Percentiles rank a stretch among this genome's conserved stretches.
phyloP scores from a whole-genome alignment of 2,113 vertebrate genomes.

The Pionites leucogaster region DNA sequence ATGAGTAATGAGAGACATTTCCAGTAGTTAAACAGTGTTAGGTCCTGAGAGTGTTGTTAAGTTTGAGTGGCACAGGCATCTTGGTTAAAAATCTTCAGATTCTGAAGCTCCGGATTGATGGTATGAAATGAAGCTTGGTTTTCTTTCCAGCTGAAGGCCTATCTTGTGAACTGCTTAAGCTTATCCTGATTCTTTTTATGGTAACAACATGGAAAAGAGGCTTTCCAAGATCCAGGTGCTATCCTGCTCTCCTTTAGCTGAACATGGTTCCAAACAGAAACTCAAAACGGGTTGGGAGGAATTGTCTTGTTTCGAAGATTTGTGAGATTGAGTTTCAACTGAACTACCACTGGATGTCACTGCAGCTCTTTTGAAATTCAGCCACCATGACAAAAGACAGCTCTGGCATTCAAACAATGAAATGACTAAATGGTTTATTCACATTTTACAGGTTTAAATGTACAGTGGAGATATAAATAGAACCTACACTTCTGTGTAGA shows the following conservation, averaged over 20 bases:
- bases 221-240: neutral
- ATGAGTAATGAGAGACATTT: neutral
- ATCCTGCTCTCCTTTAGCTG: neutral
- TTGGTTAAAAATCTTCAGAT: neutral
- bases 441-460: neutral
- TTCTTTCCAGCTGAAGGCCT: neutral
- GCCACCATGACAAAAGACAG: neutral
- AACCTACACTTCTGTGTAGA: neutral
- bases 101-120: neutral
- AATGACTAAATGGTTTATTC: neutral
- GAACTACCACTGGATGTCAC: constrained; percentile 6
- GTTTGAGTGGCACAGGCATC: neutral
- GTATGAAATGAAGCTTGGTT: neutral
- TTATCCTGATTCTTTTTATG: neutral
- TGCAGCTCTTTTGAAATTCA: neutral
- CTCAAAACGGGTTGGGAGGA: neutral
- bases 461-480: neutral
- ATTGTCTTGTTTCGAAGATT: neutral
- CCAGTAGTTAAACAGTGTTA: neutral
- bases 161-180: neutral
- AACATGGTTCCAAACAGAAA: neutral
- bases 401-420: neutral
- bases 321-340: neutral
- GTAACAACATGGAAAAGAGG: neutral
- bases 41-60: neutral